Conservation (phyloP, 1,140 invertebrate species). For the Diachasmimorpha longicaudata region DNA sequence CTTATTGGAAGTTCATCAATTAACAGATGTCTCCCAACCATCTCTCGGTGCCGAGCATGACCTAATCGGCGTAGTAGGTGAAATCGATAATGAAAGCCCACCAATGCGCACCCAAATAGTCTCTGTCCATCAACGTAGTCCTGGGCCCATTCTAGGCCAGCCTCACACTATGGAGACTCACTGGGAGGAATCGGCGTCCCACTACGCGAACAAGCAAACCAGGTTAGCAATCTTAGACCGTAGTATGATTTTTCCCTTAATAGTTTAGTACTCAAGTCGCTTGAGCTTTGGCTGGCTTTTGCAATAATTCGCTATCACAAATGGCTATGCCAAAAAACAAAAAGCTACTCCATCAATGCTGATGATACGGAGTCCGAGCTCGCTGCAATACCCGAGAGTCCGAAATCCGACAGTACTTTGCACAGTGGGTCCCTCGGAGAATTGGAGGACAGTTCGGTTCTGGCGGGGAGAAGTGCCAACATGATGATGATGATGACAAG, state of each 20-base stretch:
- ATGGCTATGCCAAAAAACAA: constrained; percentile 35
- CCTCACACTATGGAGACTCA: constrained; percentile 71
- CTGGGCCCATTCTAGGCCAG: constrained; percentile 48
- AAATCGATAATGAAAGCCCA: constrained; percentile 59
- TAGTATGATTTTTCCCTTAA: not conserved
- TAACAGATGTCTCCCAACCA: constrained; percentile 75
- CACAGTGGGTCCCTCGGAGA: constrained; percentile 69
- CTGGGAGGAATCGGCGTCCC: constrained; percentile 69
- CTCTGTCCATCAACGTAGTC: constrained; percentile 52
- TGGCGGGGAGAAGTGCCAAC: constrained; percentile 61
- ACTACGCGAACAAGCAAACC: constrained; percentile 49
- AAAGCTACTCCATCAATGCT: constrained; percentile 76
- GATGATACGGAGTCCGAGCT: constrained; percentile 87
- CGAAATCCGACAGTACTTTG: constrained; percentile 81
- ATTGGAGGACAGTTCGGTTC: constrained; percentile 48
- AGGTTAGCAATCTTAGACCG: constrained; percentile 37
- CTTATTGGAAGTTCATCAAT: too few relatives aligned
- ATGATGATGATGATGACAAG: constrained; percentile 47
- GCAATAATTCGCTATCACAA: constrained; percentile 39
- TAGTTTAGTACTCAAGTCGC: constrained; percentile 1
- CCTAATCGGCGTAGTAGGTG: constrained; percentile 46
- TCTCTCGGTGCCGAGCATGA: constrained; percentile 74
- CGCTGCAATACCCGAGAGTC: constrained; percentile 86
- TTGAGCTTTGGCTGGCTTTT: not conserved
- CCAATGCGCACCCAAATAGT: constrained; percentile 48